Conservation (phyloP, 2,888 invertebrate species). For the Eurytoma californica region DNA sequence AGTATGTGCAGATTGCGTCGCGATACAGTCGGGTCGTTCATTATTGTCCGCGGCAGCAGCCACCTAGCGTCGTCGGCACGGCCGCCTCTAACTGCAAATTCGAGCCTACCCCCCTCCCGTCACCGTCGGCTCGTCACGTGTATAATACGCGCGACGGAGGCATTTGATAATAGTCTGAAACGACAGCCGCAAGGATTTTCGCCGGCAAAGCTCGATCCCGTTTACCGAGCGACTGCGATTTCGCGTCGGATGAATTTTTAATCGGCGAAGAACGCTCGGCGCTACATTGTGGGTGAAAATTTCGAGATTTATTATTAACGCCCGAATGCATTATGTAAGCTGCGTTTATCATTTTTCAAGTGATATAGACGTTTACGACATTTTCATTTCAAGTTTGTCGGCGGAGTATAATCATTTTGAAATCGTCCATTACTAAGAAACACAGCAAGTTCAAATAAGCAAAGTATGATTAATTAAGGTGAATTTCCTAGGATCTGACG, state of each 20-base stretch:
- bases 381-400: too few species aligned
- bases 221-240: too few species aligned
- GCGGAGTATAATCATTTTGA: too few species aligned
- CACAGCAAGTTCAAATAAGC: background rate
- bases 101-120: conserved; percentile 57
- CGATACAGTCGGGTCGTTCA: conserved; percentile 73
- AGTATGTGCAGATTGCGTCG: conserved; percentile 74
- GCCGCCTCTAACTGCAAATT: conserved; percentile 65
- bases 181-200: background rate
- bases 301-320: too few species aligned
- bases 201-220: too few species aligned
- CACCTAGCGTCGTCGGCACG: conserved; percentile 54
- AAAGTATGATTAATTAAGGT: background rate
- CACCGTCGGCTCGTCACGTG: conserved; percentile 19
- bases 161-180: conserved; percentile 18
- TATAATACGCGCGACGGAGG: conserved; percentile 52
- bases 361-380: too few species aligned
- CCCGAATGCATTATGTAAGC: too few species aligned
- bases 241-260: background rate
- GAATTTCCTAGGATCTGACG: background rate
- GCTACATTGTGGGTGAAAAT: background rate
- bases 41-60: conserved; percentile 72
- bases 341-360: too few species aligned
- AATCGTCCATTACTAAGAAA: too few species aligned
- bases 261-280: background rate